Evolutionary conservation across 64 coral and sea anemone species (phyloP), one percentile per base, ranked within the genome.

Genomic region (Pachyseris speciosa): DNA sequence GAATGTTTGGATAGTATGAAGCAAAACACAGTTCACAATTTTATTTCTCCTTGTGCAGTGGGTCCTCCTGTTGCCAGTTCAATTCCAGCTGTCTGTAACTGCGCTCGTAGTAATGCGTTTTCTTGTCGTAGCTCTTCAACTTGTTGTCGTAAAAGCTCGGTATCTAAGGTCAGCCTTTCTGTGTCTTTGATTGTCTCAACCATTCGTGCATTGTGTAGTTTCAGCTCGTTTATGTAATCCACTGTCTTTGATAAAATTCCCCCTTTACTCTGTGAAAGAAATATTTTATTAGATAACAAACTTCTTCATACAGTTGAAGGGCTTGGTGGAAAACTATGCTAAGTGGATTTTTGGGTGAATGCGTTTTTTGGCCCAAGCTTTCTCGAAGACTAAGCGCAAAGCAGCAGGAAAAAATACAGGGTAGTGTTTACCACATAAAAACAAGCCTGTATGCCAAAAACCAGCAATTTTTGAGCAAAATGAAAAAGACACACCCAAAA

Each of bases 221-320:
- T 92, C 39, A 99, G 57, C n/a, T 99, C 97, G 76, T 95, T 88
- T 22, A 99, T 99, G 43, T 99, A 99, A 31, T 99, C 97, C 5
- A 99, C 97, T 47, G 97, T 99, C 48, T 99, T 99, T 44, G 93
- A 91, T 25, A 99, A 69, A 39, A 99, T 95, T 5, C 97, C 97
- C 16, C 97, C 97, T 87, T 99, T 99, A 51, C 97, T 99, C 97
- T 99, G 50, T 4, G 38, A 74, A 25, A 74, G 13, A 75, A 73
- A 72, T 25, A 37, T 20, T 1, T 85, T 24, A 55, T 17, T 10
- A 15, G 15, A n/a, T n/a, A n/a, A n/a, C n/a, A n/a, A n/a, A n/a
- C n/a, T n/a, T n/a, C n/a, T n/a, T n/a, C n/a, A n/a, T n/a, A n/a
- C n/a, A n/a, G n/a, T n/a, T n/a, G n/a, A n/a, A n/a, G n/a, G n/a